Conservation (phyloP, 2,113 vertebrate genomes). For the Mirza zaza region DNA sequence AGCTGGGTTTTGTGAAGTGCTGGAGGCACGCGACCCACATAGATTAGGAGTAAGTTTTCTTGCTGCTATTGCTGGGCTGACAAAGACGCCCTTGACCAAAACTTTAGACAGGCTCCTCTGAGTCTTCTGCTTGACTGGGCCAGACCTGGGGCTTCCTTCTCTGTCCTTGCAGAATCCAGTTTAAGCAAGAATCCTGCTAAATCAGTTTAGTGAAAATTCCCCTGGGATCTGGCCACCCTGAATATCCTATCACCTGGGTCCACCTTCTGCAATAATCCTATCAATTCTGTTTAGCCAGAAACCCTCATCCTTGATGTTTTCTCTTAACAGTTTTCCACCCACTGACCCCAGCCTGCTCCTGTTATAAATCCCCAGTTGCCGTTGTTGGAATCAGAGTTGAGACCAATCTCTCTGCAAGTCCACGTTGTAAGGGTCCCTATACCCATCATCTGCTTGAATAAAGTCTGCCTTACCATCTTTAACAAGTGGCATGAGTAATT, state of each 20-base stretch:
- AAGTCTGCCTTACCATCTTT: neutral
- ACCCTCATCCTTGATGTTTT: neutral
- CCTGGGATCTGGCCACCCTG: neutral
- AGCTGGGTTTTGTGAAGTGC: constrained; percentile 88
- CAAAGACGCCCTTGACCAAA: neutral
- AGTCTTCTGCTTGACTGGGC: neutral
- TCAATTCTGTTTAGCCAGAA: neutral
- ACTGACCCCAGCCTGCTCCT: neutral
- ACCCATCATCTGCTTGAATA: neutral
- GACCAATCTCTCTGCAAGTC: neutral
- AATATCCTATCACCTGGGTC: neutral
- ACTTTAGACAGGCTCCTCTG: neutral
- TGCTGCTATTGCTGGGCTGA: constrained; percentile 56
- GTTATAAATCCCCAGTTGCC: neutral
- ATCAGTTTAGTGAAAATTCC: neutral
- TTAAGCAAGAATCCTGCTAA: neutral
- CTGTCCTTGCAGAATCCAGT: neutral
- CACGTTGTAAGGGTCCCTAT: neutral
- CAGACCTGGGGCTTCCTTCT: neutral
- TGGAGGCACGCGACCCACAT: constrained; percentile 87
- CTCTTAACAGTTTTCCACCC: neutral
- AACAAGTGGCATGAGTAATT: neutral
- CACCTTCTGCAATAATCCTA: neutral
- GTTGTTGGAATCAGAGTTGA: neutral
- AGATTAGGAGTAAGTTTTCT: constrained; percentile 84